Evolutionary conservation across 2,797 vertebrate species (phyloP), one percentile per base, ranked within the genome.

Genomic region (Urocyon cinereoargenteus): DNA sequence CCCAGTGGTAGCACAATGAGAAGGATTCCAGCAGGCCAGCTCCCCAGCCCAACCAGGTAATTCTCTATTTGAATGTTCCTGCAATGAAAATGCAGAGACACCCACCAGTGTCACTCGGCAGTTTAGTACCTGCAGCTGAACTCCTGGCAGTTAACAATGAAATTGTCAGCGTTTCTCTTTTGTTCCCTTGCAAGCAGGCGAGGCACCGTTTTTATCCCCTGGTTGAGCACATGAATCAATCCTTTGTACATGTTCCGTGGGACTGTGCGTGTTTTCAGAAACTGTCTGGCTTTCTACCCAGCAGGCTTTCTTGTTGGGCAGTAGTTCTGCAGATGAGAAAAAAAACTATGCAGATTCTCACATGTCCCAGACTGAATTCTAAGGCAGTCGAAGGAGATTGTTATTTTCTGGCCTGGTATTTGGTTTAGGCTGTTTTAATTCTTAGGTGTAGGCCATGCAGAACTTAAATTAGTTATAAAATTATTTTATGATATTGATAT

Each of bases 121-220:
- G 18, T 96, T 97, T 53, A 90, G 85, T 79, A 79, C 77, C 81
- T 98, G 70, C 75, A n/a, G 0, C 3, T 4, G 93, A 85, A 82
- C 70, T 79, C 84, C 90, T 73, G 36, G 91, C 96, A 79, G 57
- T 96, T 98, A 96, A 88, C 96, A 95, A 96, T 96, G 96, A 97
- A 94, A 97, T 85, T 89, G 95, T 97, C 97, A 91, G 59, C 53
- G 83, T 79, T 94, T 64, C 11, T 81, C 90, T 98, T 98, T 96
- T 53, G 55, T 96, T 87, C 92, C 94, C 49, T 96, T 97, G 45
- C 97, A 86, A 81, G 96, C 84, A 93, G 73, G 59, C 90, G 55
- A 62, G 72, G 59, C 62, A 53, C 95, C 22, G 0, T 97, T 92
- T 97, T 92, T 82, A 86, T 95, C 49, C 77, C 36, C 53, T 61